Conservation (phyloP, 2,797 vertebrate genomes). For the Dicrostonyx torquatus region DNA sequence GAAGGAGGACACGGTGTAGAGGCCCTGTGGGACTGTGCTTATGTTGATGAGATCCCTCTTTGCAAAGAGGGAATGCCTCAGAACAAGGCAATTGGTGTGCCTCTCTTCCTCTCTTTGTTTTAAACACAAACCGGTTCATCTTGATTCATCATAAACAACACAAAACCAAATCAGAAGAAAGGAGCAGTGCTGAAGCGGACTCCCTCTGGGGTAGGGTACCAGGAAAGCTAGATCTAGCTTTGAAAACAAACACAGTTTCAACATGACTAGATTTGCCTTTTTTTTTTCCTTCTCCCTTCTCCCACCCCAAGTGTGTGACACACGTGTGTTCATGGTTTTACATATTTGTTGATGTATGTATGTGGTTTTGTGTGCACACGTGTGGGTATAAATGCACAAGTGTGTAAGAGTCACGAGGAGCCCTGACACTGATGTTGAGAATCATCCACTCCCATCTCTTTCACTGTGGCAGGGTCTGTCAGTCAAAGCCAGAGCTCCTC, state of each 20-base stretch:
- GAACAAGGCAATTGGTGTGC: background rate
- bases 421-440: background rate
- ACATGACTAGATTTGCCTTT: too few species aligned
- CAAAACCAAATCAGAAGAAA: background rate
- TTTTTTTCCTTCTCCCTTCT: background rate
- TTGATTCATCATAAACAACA: slow-evolving; percentile 24
- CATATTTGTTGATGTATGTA: background rate
- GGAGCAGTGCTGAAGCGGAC: background rate
- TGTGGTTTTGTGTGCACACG: background rate
- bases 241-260: background rate
- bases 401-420: background rate
- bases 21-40: background rate
- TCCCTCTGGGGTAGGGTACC: background rate
- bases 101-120: slow-evolving; percentile 42
- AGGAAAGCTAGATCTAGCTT: background rate
- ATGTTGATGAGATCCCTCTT: background rate
- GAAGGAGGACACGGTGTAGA: background rate
- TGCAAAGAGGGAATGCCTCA: slow-evolving; percentile 25
- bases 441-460: background rate
- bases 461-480: background rate
- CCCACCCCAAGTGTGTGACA: background rate
- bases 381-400: too few species aligned
- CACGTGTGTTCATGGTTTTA: background rate
- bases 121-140: slow-evolving; percentile 13
- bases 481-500: background rate